phyloP scores from a whole-genome alignment of 1,140 invertebrate genomes.

The Drosophila athabasca region DNA sequence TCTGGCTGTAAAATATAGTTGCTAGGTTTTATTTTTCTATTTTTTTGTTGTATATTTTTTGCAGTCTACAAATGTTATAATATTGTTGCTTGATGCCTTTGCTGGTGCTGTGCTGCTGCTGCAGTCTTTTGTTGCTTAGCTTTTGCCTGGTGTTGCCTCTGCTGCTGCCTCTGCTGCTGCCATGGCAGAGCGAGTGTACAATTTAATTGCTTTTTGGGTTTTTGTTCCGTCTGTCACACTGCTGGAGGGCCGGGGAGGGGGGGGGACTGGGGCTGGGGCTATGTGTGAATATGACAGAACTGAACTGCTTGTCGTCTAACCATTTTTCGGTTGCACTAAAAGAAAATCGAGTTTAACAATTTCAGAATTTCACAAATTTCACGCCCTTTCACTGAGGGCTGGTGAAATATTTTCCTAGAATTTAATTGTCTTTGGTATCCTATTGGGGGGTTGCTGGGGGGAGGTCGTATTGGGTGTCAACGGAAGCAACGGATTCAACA shows the following conservation, averaged over 20 bases:
- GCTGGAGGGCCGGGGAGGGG: too few relatives aligned
- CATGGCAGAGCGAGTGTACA: slow-evolving; percentile 59
- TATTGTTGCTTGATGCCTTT: slow-evolving; percentile 71
- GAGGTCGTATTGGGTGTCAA: slow-evolving; percentile 45
- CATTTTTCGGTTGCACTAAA: slow-evolving; percentile 42
- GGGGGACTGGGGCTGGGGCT: not conserved
- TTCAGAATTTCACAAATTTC: slow-evolving; percentile 40
- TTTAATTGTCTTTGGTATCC: slow-evolving; percentile 53
- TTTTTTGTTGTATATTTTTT: not conserved
- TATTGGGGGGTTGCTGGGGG: not conserved
- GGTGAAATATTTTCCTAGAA: slow-evolving; percentile 73
- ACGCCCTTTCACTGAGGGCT: slow-evolving; percentile 15
- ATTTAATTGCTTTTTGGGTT: slow-evolving; percentile 80
- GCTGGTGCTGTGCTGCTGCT: slow-evolving; percentile 11
- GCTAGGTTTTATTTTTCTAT: too few relatives aligned
- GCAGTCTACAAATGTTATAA: slow-evolving; percentile 54
- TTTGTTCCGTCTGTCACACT: slow-evolving; percentile 34
- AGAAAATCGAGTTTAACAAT: slow-evolving; percentile 39
- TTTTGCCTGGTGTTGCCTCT: slow-evolving; percentile 43
- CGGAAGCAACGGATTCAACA: slow-evolving; percentile 76
- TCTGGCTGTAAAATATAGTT: not conserved
- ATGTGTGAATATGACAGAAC: slow-evolving; percentile 56
- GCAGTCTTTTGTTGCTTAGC: slow-evolving; percentile 58
- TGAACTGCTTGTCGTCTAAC: slow-evolving; percentile 73
- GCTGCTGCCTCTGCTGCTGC: slow-evolving; percentile 37